Conservation (phyloP, 2,888 invertebrate species). For the Heteropelma amictum region DNA sequence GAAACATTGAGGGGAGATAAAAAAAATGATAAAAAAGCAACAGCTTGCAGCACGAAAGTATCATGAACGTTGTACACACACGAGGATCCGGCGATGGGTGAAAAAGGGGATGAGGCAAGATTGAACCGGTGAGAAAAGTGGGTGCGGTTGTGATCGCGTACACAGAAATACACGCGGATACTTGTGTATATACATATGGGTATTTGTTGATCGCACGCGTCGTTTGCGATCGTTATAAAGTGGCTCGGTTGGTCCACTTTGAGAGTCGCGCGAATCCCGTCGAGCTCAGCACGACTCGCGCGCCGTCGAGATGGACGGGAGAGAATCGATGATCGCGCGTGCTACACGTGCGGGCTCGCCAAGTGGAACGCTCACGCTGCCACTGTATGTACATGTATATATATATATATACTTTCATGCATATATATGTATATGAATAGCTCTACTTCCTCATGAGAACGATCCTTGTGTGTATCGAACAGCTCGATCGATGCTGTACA, state of each 20-base stretch:
- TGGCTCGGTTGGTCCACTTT: slow-evolving; percentile 49
- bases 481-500: not conserved
- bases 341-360: slow-evolving; percentile 49
- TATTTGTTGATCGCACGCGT: slow-evolving; percentile 43
- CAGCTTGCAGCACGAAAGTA: slow-evolving; percentile 1
- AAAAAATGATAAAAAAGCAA: slow-evolving; percentile 2
- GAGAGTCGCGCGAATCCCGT: slow-evolving; percentile 30
- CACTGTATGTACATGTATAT: slow-evolving; percentile 1
- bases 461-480: slow-evolving; percentile 11
- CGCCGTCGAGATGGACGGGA: slow-evolving; percentile 14
- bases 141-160: slow-evolving; percentile 17
- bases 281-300: too few relatives aligned
- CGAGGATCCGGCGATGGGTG: slow-evolving; percentile 22
- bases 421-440: slow-evolving; percentile 19
- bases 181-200: not conserved
- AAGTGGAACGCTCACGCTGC: slow-evolving; percentile 43
- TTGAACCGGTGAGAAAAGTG: slow-evolving; percentile 30
- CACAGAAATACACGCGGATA: not conserved
- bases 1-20: not conserved
- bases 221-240: slow-evolving; percentile 48
- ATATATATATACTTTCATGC: not conserved
- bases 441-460: not conserved
- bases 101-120: slow-evolving; percentile 15
- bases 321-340: slow-evolving; percentile 56
- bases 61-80: slow-evolving; percentile 9